Percentiles rank a stretch among this genome's conserved stretches.
Conservation (phyloP, 2,113 vertebrate genomes). For the Sphaerodactylus townsendi region DNA sequence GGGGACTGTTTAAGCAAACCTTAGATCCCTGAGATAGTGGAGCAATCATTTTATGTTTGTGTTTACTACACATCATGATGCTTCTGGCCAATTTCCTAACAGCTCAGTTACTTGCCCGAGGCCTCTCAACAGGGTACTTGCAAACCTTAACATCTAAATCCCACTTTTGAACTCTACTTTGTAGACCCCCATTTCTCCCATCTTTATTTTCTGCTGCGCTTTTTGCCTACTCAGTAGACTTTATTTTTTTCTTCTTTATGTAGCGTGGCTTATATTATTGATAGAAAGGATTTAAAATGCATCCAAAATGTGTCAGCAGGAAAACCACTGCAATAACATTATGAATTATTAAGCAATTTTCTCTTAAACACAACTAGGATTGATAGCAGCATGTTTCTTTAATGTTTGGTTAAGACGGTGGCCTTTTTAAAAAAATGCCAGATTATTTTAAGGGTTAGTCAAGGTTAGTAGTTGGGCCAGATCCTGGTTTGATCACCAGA, state of each 20-base stretch:
- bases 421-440: background rate
- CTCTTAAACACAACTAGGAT: slow-evolving; percentile 16
- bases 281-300: slow-evolving; percentile 1
- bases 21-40: background rate
- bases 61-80: background rate
- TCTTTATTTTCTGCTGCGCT: background rate
- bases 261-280: background rate
- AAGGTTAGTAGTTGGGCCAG: background rate
- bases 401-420: background rate
- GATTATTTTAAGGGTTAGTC: background rate
- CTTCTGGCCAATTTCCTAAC: background rate
- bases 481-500: background rate
- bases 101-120: background rate
- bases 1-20: background rate
- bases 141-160: background rate
- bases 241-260: background rate
- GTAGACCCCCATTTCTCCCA: background rate
- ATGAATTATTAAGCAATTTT: background rate
- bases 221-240: background rate
- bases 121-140: background rate
- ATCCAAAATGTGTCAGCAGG: slow-evolving; percentile 3
- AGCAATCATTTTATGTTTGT: background rate
- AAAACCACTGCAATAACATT: slow-evolving; percentile 13
- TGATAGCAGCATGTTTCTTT: background rate
- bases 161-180: background rate